Conservation (phyloP, 2,797 vertebrate species). For the Fundulus diaphanus region DNA sequence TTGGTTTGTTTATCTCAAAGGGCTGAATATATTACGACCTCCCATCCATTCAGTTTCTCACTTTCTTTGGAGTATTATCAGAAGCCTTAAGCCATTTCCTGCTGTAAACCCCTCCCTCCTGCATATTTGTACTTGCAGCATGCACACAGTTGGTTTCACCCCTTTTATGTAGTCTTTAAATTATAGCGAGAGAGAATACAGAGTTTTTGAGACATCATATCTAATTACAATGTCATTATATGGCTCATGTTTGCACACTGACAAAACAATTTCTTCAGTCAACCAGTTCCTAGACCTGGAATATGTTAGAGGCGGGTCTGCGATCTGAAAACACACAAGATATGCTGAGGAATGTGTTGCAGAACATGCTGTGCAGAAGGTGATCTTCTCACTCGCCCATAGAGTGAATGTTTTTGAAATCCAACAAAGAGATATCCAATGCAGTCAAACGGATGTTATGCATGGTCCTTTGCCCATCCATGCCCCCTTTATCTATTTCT, state of each 20-base stretch:
- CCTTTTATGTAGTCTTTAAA: constrained; percentile 5
- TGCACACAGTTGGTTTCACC: constrained; percentile 20
- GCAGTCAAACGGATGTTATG: constrained; percentile 38
- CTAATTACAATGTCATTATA: neutral
- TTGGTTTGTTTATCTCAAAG: constrained; percentile 30
- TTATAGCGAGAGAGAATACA: neutral
- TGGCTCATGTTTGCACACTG: neutral
- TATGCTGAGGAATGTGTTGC: neutral
- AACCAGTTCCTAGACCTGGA: constrained; percentile 12
- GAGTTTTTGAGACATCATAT: neutral
- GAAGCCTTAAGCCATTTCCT: constrained; percentile 24
- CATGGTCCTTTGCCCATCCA: too few relatives aligned
- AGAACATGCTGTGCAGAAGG: constrained; percentile 7
- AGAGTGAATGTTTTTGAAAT: constrained; percentile 6
- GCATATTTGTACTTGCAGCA: constrained; percentile 21
- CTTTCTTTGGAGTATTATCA: neutral
- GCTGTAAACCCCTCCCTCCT: constrained; percentile 10
- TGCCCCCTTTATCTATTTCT: neutral
- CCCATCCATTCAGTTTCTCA: neutral
- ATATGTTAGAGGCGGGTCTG: neutral
- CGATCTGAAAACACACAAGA: neutral
- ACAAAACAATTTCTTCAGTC: neutral
- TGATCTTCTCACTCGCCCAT: constrained; percentile 17
- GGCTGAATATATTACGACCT: neutral
- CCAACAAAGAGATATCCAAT: constrained; percentile 29